A percentile compares a stretch with the other conserved stretches of the same genome.
Conservation (phyloP, 2,888 invertebrate species). For the Scrobipalpa costella region DNA sequence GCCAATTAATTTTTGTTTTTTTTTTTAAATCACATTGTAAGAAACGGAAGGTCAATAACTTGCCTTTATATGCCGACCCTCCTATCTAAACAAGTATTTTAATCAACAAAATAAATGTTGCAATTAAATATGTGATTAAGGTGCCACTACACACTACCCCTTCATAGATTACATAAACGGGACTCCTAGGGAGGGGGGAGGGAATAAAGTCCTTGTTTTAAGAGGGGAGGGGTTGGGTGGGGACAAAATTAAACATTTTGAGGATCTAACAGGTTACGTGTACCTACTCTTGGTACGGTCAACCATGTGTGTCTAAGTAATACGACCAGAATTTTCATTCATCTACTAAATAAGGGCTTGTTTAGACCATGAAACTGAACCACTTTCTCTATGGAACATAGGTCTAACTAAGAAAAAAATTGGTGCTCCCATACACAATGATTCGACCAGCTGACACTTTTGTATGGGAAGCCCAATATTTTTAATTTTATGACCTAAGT, state of each 20-base stretch:
- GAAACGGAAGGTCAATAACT: background rate
- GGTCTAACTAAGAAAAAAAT: background rate
- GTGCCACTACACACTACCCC: constrained; percentile 64
- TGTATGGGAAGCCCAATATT: background rate
- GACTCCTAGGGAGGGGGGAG: constrained; percentile 44
- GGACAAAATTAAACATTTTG: constrained; percentile 78
- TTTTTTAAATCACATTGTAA: no score
- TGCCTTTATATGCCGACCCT: constrained; percentile 46
- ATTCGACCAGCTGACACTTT: background rate
- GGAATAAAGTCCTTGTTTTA: background rate
- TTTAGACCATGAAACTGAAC: no score
- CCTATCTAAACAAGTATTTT: constrained; percentile 67
- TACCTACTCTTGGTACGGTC: constrained; percentile 60
- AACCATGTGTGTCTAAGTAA: constrained; percentile 29
- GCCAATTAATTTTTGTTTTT: no score
- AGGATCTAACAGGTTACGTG: constrained; percentile 74
- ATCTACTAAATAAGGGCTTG: no score
- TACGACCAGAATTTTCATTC: no score
- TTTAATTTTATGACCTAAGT: background rate
- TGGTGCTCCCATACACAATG: background rate
- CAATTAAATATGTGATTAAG: constrained; percentile 79
- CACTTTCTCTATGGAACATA: no score
- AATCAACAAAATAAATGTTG: constrained; percentile 79
- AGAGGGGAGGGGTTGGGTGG: constrained; percentile 44
- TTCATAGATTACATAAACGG: constrained; percentile 68